Evolutionary conservation across 2,888 invertebrate genomes (phyloP).

Genomic region (Epirrhoe alternata): DNA sequence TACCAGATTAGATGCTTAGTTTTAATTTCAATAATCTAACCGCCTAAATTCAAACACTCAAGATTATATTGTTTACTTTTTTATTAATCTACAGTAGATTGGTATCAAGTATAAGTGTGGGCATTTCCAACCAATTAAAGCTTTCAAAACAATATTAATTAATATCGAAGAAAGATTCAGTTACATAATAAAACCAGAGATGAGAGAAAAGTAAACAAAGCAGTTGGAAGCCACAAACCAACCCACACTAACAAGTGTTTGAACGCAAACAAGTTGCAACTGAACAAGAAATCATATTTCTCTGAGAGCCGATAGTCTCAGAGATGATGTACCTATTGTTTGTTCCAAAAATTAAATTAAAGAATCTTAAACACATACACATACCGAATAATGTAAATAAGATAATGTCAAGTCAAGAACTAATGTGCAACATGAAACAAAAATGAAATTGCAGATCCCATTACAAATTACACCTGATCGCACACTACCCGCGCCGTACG

Average conservation of each 20-base stretch:
- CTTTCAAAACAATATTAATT: background rate
- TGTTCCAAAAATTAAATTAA: background rate
- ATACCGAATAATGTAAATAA: too few species aligned
- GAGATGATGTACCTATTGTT: slow-evolving; percentile 6
- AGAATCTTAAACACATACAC: too few species aligned
- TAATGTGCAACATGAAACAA: too few species aligned
- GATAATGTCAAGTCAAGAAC: too few species aligned
- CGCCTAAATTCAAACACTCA: too few species aligned
- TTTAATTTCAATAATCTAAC: too few species aligned
- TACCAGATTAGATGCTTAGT: too few species aligned
- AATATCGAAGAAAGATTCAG: background rate
- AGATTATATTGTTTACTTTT: too few species aligned
- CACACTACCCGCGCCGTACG: too few species aligned
- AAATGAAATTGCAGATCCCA: too few species aligned
- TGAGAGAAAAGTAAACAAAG: slow-evolving; percentile 8
- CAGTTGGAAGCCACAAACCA: background rate
- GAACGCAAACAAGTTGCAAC: slow-evolving; percentile 19
- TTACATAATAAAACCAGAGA: background rate
- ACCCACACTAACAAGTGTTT: slow-evolving; percentile 18
- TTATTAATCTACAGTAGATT: background rate
- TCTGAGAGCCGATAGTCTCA: slow-evolving; percentile 15
- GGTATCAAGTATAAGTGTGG: background rate
- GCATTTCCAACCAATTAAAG: background rate
- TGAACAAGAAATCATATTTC: slow-evolving; percentile 31
- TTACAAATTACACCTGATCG: too few species aligned